phyloP scores from a whole-genome alignment of 1,140 invertebrate species.

The Marisa cornuarietis region DNA sequence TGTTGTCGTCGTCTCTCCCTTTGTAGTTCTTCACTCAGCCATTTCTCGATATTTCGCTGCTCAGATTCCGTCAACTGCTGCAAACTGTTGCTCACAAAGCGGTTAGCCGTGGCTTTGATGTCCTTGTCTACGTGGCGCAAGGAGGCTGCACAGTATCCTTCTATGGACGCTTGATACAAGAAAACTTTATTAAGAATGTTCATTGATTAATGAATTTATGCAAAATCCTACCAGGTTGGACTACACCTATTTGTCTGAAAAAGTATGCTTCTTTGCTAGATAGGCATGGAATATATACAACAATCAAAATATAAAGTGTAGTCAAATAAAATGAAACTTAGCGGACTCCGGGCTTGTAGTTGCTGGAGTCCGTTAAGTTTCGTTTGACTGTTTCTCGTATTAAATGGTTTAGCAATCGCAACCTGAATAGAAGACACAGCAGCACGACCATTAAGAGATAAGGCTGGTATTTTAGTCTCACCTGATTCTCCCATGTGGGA shows the following conservation, averaged over 20 bases:
- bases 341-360: too few relatives aligned
- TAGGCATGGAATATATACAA: too few relatives aligned
- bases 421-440: too few relatives aligned
- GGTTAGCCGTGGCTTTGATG: slow-evolving; percentile 11
- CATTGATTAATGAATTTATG: too few relatives aligned
- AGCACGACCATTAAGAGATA: neutral
- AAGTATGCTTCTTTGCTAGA: too few relatives aligned
- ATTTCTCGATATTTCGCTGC: slow-evolving; percentile 26
- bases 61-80: slow-evolving; percentile 27
- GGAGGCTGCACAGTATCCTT: slow-evolving; percentile 17
- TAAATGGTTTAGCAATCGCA: too few relatives aligned
- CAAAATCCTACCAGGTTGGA: too few relatives aligned
- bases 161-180: slow-evolving; percentile 19
- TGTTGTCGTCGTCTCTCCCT: slow-evolving; percentile 28
- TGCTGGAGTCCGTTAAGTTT: too few relatives aligned
- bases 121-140: slow-evolving; percentile 26
- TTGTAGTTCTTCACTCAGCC: slow-evolving; percentile 32
- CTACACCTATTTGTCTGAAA: too few relatives aligned
- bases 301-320: too few relatives aligned
- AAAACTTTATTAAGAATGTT: neutral
- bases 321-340: too few relatives aligned
- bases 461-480: slow-evolving; percentile 10
- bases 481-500: slow-evolving; percentile 15
- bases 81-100: slow-evolving; percentile 24
- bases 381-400: too few relatives aligned